Percentiles rank a stretch among this genome's conserved stretches.
phyloP scores from a whole-genome alignment of 2,797 vertebrate species.

The Choloepus didactylus region DNA sequence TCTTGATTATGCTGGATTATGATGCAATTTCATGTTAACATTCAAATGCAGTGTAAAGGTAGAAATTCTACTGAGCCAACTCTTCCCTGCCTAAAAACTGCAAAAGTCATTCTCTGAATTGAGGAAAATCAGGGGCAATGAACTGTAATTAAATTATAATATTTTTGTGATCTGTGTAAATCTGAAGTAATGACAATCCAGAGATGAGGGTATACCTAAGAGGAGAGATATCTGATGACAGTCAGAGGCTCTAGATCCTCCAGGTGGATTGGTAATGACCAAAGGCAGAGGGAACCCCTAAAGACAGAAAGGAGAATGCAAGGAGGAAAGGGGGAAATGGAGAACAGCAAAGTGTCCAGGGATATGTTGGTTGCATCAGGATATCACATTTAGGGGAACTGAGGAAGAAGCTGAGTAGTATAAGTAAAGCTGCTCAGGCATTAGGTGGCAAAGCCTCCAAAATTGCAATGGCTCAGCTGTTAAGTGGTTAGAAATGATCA shows the following conservation, averaged over 20 bases:
- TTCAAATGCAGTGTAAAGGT: background rate
- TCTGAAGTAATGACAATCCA: conserved; percentile 41
- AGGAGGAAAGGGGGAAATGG: too few relatives aligned
- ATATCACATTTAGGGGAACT: background rate
- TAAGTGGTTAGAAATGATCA: conserved; percentile 26
- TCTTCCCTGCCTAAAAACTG: background rate
- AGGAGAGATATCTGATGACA: background rate
- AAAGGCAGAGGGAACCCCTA: background rate
- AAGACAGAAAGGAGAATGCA: background rate
- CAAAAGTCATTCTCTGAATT: conserved; percentile 12
- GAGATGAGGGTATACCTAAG: background rate
- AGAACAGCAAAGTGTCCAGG: background rate
- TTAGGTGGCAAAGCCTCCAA: background rate
- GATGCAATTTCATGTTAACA: conserved; percentile 28
- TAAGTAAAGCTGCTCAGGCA: background rate
- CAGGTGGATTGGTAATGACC: background rate
- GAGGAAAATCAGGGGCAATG: conserved; percentile 19
- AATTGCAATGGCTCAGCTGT: background rate
- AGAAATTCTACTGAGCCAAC: background rate
- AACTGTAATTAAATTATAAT: conserved; percentile 63
- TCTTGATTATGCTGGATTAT: background rate
- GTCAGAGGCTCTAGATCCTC: background rate
- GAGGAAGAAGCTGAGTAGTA: background rate
- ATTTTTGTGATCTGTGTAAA: conserved; percentile 63
- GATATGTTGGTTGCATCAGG: background rate